These are phyloP conservation scores for Seira ritae DNA, from an alignment of 2,888 invertebrate species.

Conservation along the genomic window DNA sequence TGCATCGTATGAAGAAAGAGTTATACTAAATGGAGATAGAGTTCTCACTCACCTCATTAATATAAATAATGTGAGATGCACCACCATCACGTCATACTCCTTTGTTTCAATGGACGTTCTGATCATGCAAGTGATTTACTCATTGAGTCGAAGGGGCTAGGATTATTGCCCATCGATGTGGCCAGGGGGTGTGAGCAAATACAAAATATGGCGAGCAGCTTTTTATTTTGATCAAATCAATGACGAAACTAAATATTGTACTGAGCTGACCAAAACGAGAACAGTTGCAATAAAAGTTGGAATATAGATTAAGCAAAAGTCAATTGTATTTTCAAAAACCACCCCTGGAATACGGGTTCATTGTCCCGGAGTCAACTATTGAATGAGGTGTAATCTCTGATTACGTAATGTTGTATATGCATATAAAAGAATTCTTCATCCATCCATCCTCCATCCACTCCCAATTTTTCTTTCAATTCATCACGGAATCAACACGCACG, in stretches of 20 bases:
- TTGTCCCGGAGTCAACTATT: slow-evolving; percentile 7
- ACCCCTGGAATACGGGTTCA: slow-evolving; percentile 1
- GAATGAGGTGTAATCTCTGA: slow-evolving; percentile 21
- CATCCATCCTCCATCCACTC: background rate
- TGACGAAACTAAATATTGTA: background rate
- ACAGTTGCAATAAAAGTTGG: background rate
- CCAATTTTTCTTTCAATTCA: slow-evolving; percentile 29
- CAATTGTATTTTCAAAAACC: background rate
- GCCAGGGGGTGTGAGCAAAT: background rate
- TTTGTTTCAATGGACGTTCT: background rate
- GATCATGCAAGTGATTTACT: background rate
- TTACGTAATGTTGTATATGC: too few relatives aligned
- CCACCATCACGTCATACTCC: background rate
- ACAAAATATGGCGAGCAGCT: background rate
- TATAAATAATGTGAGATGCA: slow-evolving; percentile 7
- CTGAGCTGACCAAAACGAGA: background rate
- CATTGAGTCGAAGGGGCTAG: background rate
- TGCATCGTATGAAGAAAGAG: background rate
- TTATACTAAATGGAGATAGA: background rate
- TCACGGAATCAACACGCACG: slow-evolving; percentile 38
- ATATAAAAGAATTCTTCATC: background rate
- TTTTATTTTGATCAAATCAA: background rate
- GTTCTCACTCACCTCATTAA: background rate
- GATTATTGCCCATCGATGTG: too few relatives aligned
- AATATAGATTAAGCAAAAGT: background rate